A percentile compares a stretch with the other conserved stretches of the same genome.
These are phyloP conservation scores for Eumacrocentrus americanus DNA, from an alignment of 2,888 invertebrate genomes.

Conservation along the genomic window DNA sequence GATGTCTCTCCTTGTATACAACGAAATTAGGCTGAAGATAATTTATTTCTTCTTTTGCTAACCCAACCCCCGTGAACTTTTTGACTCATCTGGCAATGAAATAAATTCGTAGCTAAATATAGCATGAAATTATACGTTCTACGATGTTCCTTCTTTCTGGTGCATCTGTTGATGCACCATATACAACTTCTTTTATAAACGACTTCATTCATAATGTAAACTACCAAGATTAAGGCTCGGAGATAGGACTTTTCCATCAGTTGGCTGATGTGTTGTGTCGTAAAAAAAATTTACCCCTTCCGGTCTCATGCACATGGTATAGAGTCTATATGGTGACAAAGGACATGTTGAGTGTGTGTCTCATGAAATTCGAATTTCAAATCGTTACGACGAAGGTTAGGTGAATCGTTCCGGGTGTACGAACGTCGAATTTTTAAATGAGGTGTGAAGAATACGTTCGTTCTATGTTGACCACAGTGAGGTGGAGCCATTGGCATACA, in stretches of 20 bases:
- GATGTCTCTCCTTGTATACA: too few species aligned
- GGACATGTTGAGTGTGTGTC: background rate
- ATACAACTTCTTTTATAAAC: background rate
- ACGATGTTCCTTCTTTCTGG: too few species aligned
- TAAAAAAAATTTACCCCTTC: background rate
- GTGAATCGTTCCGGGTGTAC: background rate
- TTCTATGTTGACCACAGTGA: background rate
- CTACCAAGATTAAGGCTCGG: too few species aligned
- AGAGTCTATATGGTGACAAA: background rate
- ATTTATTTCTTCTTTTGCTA: too few species aligned
- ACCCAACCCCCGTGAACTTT: too few species aligned
- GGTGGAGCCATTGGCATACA: background rate
- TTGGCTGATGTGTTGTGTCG: background rate
- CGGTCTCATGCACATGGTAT: background rate
- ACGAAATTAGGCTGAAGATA: too few species aligned
- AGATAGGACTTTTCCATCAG: background rate
- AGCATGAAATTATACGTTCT: too few species aligned
- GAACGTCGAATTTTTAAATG: constrained; percentile 27
- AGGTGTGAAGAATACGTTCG: constrained; percentile 24
- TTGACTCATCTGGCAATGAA: too few species aligned
- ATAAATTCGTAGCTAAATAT: too few species aligned
- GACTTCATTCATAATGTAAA: too few species aligned
- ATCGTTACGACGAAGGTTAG: background rate
- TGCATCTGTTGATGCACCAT: too few species aligned
- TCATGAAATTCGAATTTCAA: constrained; percentile 6